Conservation (phyloP, 1,140 invertebrate genomes). For the Lepeophtheirus salmonis region DNA sequence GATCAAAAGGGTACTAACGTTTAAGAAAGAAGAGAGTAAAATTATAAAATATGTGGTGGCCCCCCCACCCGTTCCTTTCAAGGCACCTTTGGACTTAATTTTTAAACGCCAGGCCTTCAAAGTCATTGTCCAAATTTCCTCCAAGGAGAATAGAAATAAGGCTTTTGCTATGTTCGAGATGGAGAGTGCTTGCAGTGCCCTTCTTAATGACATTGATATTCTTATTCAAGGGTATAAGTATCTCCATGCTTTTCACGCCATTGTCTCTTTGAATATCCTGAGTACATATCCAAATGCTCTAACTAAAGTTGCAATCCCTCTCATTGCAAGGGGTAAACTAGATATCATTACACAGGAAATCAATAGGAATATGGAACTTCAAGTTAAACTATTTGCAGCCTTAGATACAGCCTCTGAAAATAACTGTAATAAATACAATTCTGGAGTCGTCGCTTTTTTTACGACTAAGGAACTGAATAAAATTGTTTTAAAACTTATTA, state of each 20-base stretch:
- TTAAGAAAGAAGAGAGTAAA: neutral
- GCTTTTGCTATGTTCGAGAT: neutral
- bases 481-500: constrained; percentile 1
- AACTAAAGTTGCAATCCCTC: constrained; percentile 43
- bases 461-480: constrained; percentile 5
- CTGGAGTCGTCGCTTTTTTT: constrained; percentile 1
- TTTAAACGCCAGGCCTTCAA: neutral
- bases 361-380: constrained; percentile 35
- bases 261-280: constrained; percentile 40
- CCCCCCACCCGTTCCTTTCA: neutral
- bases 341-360: constrained; percentile 46
- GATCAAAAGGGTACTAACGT: neutral
- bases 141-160: neutral
- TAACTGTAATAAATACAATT: neutral
- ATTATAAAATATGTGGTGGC: neutral
- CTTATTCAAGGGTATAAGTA: constrained; percentile 2
- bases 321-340: constrained; percentile 50
- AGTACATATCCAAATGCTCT: constrained; percentile 35
- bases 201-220: no score
- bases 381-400: constrained; percentile 36
- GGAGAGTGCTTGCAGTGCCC: neutral
- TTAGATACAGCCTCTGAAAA: constrained; percentile 32
- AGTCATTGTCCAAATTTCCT: neutral
- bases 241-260: constrained; percentile 39
- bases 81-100: neutral